Base-by-base conservation (phyloP, 2,888 invertebrate genomes). In the Acanthoscelides obtectus region DNA sequence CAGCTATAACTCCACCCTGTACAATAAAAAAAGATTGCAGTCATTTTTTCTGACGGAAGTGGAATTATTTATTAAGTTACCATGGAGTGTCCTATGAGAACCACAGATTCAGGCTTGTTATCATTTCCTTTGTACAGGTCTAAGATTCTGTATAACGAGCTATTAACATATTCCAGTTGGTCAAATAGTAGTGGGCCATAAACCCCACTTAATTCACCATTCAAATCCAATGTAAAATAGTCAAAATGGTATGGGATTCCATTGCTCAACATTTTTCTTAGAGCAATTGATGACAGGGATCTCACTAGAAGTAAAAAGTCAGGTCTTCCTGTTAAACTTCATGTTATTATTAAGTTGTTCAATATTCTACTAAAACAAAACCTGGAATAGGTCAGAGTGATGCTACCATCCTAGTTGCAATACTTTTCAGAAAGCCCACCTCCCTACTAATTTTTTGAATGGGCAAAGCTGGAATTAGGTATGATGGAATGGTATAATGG, bases 71-170 rank as follows among this genome's bases (percentile, higher is more conserved):
- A 66, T 27, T n/a, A 21, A 25, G 20, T 64, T 86, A 94, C 95
- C 95, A 98, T 97, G 8, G 98, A 99, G 88, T 99, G 98, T 5
- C 97, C 98, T 82, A 98, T 91, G 0, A 99, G 83, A 67, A 97
- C 88, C 20, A 99, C 90, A 67, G 89, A 88, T 25, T 84, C 85
- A 0, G 89, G 92, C 66, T 75, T 73, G 69, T 76, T 72, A 65
- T 75, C 76, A 68, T 75, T 72, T 19, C 79, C 73, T 70, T 78
- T 75, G 74, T 98, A 98, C 66, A 98, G 86, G 70, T 89, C 88
- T 72, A 96, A 86, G 80, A 98, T 93, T 78, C 89, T 89, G 70
- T 89, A 84, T 71, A 98, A 89, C 75, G 93, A 92, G 68, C 88
- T 86, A 67, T 90, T 88, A 27, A 93, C 90, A 87, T 91, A 96